phyloP scores from a whole-genome alignment of 2,797 vertebrate species.

The Enteromius trimaculatus region DNA sequence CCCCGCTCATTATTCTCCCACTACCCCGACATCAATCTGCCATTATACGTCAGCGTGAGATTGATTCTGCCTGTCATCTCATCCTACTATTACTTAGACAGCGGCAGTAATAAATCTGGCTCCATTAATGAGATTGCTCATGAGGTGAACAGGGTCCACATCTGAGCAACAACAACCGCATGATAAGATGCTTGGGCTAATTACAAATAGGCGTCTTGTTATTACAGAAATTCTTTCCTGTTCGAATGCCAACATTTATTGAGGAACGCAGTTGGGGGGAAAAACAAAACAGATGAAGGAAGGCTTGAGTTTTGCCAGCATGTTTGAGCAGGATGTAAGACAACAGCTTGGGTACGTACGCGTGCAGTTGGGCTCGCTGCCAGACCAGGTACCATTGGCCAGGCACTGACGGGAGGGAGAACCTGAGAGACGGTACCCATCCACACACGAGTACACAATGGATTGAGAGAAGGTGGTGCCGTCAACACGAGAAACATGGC shows the following conservation, averaged over 20 bases:
- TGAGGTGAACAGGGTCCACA: conserved; percentile 33
- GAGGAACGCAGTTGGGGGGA: not conserved
- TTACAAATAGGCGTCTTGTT: conserved; percentile 27
- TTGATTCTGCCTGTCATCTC: conserved; percentile 51
- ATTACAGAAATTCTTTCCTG: not conserved
- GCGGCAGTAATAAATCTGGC: conserved; percentile 49
- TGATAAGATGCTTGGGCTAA: conserved; percentile 29
- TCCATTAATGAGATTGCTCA: conserved; percentile 55
- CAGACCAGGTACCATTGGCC: conserved; percentile 96
- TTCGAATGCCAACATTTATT: not conserved
- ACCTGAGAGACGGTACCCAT: conserved; percentile 91
- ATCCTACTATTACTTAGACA: conserved; percentile 50
- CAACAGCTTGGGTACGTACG: conserved; percentile 76
- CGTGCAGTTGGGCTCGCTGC: conserved; percentile 92
- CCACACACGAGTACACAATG: conserved; percentile 91
- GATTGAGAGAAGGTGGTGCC: conserved; percentile 91
- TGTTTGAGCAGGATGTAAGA: not conserved
- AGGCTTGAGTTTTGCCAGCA: not conserved
- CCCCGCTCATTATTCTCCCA: conserved; percentile 51
- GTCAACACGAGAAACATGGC: conserved; percentile 87
- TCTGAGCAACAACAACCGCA: conserved; percentile 16
- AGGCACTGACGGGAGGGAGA: conserved; percentile 87
- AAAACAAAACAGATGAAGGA: not conserved
- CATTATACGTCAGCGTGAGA: conserved; percentile 52
- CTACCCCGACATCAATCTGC: conserved; percentile 56